Evolutionary conservation across 2,888 invertebrate genomes (phyloP).

Genomic region (Graphium colonna): DNA sequence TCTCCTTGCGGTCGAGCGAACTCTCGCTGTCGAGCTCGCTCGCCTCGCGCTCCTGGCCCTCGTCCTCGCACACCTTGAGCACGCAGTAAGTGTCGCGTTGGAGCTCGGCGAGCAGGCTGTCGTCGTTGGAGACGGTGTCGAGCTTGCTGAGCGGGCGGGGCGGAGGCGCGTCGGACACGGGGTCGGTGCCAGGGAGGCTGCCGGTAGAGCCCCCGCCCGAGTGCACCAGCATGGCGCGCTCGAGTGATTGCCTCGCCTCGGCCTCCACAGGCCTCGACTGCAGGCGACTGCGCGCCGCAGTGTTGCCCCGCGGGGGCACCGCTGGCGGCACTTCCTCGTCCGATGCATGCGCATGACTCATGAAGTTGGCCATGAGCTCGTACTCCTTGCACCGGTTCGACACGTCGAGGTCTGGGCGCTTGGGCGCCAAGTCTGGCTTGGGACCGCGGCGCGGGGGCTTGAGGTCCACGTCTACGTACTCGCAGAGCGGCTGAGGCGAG

Average conservation of each 20-base stretch:
- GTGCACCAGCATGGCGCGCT: slow-evolving; percentile 63
- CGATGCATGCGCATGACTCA: slow-evolving; percentile 45
- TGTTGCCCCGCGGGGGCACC: slow-evolving; percentile 50
- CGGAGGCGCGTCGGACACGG: slow-evolving; percentile 24
- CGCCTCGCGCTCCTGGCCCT: slow-evolving; percentile 32
- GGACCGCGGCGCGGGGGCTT: slow-evolving; percentile 44
- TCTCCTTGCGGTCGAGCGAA: slow-evolving; percentile 30
- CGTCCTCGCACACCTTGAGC: slow-evolving; percentile 66
- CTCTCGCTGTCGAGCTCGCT: slow-evolving; percentile 35
- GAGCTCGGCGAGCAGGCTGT: slow-evolving; percentile 68
- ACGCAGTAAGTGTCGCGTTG: slow-evolving; percentile 65
- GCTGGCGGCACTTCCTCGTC: slow-evolving; percentile 52
- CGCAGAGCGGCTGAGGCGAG: slow-evolving; percentile 37
- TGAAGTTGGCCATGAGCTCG: slow-evolving; percentile 69
- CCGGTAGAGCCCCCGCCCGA: slow-evolving; percentile 75
- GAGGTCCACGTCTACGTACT: slow-evolving; percentile 53
- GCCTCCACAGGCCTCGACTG: slow-evolving; percentile 42
- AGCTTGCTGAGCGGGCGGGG: slow-evolving; percentile 34
- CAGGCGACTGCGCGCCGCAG: slow-evolving; percentile 35
- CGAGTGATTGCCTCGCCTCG: slow-evolving; percentile 86
- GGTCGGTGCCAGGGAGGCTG: slow-evolving; percentile 32
- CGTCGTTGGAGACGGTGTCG: slow-evolving; percentile 57
- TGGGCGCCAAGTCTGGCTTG: slow-evolving; percentile 35
- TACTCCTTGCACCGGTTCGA: slow-evolving; percentile 57
- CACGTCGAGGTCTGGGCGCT: slow-evolving; percentile 33